Base-by-base conservation (phyloP, 2,797 vertebrate species). In the Ptychobarbus kaznakovi region DNA sequence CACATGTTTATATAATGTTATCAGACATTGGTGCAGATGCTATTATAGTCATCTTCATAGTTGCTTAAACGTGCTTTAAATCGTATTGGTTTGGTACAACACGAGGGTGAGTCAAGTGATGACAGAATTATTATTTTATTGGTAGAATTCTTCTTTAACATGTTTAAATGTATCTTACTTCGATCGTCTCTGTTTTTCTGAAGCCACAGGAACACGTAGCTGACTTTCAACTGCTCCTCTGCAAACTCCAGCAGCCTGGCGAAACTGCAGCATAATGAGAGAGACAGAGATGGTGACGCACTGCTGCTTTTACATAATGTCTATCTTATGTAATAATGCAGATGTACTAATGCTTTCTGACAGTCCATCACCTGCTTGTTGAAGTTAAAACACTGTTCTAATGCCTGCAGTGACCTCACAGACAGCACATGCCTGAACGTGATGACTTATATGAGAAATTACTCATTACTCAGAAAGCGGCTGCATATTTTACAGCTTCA, bases 151-250 rank as follows among this genome's bases (percentile, higher is more conserved):
- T 10, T 13, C 12, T 42, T 70, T 72, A 49, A 12, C 0, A 2
- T 49, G 25, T 53, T 68, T 80, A 63, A 83, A 42, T 77, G 81
- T 6, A 28, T 65, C 96, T 97, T 93, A 99, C 98, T 88, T 97
- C 97, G 94, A 91, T 99, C 98, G 91, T 97, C 97, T 93, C 98
- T 96, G 94, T 92, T 96, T 96, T 98, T 99, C 88, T 96, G 94
- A 95, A 99, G 98, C 96, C 98, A 99, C 93, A 99, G 93, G 92
- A 99, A 98, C 93, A 99, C 97, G 0, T 95, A 96, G 94, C 94
- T 96, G 89, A 97, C 97, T 96, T 98, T 97, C 94, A 99, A 96
- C 93, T 97, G 97, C 93, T 99, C 98, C 92, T 99, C 98, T 77
- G 97, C 96, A 89, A 97, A 98, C 93, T 97, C 97, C 85, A 99